Evolutionary conservation across 2,888 invertebrate genomes (phyloP), one percentile per base, ranked within the genome.

Genomic region (Drosophila dives): DNA sequence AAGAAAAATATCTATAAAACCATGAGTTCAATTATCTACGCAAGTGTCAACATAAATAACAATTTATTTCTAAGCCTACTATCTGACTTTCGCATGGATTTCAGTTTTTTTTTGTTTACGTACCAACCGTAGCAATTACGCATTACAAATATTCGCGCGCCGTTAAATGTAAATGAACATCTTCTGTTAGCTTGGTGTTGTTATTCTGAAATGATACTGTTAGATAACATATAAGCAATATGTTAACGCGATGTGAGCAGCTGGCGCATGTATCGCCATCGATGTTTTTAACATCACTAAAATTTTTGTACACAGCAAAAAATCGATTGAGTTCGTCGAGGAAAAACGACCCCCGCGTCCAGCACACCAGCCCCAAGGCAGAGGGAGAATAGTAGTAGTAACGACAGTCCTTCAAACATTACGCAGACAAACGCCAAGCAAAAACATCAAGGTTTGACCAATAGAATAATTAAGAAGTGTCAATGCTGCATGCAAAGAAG

Each of bases 361-460:
- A 81, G 49, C 69, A 81, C 66, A 80, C 54, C 80, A 82, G 75
- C 80, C 73, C 75, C 76, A 81, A 79, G 70, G 74, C 79, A 74
- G 84, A 64, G 83, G 81, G 87, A 85, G 86, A 70, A 84, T 84
- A 85, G 88, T 79, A 85, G 83, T 85, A 87, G 84, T 87, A 87
- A 87, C 88, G 84, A 75, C 86, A 85, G 84, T 87, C 84, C 88
- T 85, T 88, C 85, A 86, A 81, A 75, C 81, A 86, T 80, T 85
- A 87, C 84, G 84, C 88, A 87, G 86, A 61, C 83, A 76, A 65
- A 63, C 65, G 80, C 58, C 69, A 68, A 62, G 51, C 48, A 54
- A 60, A 55, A 61, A 72, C 66, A 63, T 63, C 83, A 85, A 85
- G 84, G 86, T 83, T 82, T 67, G 67, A 62, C 60, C 49, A 75